Base-by-base conservation (phyloP, 2,888 invertebrate species). In the Auanema sp. region DNA sequence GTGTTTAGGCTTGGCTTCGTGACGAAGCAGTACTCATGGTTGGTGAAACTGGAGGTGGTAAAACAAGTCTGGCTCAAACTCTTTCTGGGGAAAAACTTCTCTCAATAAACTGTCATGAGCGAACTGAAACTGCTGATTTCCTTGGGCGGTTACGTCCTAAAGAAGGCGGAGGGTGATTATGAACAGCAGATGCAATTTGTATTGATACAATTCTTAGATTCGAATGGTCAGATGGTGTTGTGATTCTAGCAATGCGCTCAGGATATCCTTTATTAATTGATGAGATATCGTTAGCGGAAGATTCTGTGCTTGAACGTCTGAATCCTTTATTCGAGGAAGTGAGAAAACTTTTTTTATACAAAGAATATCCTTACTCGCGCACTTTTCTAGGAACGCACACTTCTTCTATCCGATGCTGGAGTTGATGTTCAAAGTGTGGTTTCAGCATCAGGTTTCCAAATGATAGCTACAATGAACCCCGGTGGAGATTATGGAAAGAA, bases 401-500 rank as follows among this genome's bases (percentile, higher is more conserved):
- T 99, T 43, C 87, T 97, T 40, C 85, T 99, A 60, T 91, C 95
- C 0, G 98, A 99, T 86, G 92, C 93, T 84, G 91, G 91, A 8
- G 89, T 73, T 6, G 70, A 72, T 10, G 59, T 73, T 0, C 68
- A 77, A 94, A 71, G 66, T 18, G 69, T 82, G n/a, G 52, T 25
- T 0, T 91, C 91, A 0, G 79, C 88, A 61, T 84, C 89, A 6
- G 88, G 89, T 11, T 99, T 98, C 84, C 90, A 91, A 77, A 92
- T 98, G 80, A 89, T 97, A 64, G 94, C 93, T 1, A 99, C 98
- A 0, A 99, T 99, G 98, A 99, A 99, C 87, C 98, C 98, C 8
- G 96, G 97, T 12, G 97, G 97, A 0, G 98, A 99, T 87, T 98
- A 92, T 84, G 98, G 98, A 2, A 99, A 99, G 84, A 98, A 98